These are phyloP conservation scores for Luperina testacea DNA, from an alignment of 2,888 invertebrate species.

Conservation along the genomic window DNA sequence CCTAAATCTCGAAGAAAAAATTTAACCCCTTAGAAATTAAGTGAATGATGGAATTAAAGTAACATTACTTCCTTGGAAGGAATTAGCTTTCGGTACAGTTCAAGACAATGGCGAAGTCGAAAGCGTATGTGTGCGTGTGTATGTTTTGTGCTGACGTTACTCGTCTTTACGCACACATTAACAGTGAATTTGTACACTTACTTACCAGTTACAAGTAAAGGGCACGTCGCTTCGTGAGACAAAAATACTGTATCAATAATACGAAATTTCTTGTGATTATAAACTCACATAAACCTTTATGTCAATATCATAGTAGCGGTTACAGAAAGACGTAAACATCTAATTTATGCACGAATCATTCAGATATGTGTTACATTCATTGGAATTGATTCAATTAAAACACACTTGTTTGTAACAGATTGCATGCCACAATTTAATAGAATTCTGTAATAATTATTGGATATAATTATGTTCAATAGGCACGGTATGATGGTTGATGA, in stretches of 20 bases:
- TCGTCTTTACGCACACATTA: too few species aligned
- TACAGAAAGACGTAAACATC: background rate
- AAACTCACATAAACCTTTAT: too few species aligned
- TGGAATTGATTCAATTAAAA: conserved; percentile 17
- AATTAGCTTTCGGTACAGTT: too few species aligned
- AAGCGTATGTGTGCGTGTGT: too few species aligned
- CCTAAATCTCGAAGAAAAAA: too few species aligned
- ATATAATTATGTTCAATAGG: background rate
- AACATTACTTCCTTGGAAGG: too few species aligned
- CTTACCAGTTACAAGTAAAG: background rate
- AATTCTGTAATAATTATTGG: background rate
- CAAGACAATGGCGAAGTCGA: too few species aligned
- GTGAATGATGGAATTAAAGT: too few species aligned
- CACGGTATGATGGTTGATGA: background rate
- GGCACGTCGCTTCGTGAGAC: background rate
- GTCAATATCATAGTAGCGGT: too few species aligned
- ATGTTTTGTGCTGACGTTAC: too few species aligned
- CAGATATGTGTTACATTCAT: conserved; percentile 16
- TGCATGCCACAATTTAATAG: background rate
- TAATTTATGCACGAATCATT: conserved; percentile 20
- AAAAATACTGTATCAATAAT: background rate
- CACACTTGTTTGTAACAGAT: conserved; percentile 7
- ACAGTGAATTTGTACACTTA: background rate
- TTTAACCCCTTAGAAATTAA: too few species aligned
- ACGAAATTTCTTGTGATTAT: background rate